Percentiles rank a stretch among this genome's conserved stretches.
Conservation (phyloP, 1,140 invertebrate genomes). For the Sycobia sp. region DNA sequence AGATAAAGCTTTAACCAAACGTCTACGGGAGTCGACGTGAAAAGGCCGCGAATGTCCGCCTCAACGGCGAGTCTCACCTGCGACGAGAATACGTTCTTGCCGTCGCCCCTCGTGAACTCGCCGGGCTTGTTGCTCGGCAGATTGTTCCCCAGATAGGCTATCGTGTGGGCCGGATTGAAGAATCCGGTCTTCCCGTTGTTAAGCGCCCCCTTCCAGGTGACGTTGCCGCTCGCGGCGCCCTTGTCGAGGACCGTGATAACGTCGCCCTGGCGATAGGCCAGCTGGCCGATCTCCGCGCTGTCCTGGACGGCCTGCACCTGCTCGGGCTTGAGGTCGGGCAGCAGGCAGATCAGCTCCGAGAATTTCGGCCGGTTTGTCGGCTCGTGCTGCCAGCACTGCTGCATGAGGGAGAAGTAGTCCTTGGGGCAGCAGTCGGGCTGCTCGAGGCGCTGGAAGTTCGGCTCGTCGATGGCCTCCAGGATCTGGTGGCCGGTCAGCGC, state of each 20-base stretch:
- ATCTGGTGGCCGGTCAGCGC: constrained; percentile 95
- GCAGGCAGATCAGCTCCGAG: constrained; percentile 76
- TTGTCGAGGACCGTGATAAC: constrained; percentile 94
- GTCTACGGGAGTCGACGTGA: too few relatives aligned
- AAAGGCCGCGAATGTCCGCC: too few relatives aligned
- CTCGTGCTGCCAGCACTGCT: constrained; percentile 95
- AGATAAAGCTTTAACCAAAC: too few relatives aligned
- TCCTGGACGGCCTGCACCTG: constrained; percentile 81
- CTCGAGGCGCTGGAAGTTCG: constrained; percentile 86
- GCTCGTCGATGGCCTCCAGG: constrained; percentile 92
- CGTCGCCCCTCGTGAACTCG: constrained; percentile 66
- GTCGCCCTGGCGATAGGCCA: constrained; percentile 86
- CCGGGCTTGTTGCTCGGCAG: constrained; percentile 71
- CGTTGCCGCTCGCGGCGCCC: constrained; percentile 62
- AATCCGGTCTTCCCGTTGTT: constrained; percentile 84
- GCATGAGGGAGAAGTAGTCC: constrained; percentile 92
- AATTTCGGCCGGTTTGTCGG: constrained; percentile 89
- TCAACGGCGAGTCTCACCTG: constrained; percentile 69
- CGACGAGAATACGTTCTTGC: constrained; percentile 66
- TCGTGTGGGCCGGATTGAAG: constrained; percentile 88
- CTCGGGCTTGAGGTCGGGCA: constrained; percentile 89
- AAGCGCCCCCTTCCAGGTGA: constrained; percentile 83
- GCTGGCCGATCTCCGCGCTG: constrained; percentile 66
- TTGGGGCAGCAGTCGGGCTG: constrained; percentile 93
- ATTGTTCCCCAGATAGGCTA: constrained; percentile 84